Evolutionary conservation across 1,140 invertebrate species (phyloP), one percentile per base, ranked within the genome.

Genomic region (Brachionus asplanchnoidis): DNA sequence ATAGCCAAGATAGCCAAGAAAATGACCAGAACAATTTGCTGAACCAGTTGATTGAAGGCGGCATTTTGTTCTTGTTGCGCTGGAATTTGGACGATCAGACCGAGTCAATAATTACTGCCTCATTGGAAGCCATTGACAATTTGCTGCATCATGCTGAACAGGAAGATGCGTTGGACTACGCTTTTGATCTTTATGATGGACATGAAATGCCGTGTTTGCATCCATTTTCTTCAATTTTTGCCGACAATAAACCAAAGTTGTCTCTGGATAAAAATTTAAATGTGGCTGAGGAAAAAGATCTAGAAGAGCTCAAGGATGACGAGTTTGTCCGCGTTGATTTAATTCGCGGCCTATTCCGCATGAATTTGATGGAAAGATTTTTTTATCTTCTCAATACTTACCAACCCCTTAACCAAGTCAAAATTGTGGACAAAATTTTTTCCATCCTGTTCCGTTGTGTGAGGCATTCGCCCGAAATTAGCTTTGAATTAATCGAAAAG

Each of bases 41-140:
- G n/a, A 88, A 89, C 8, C 88, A 90, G 3, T 86, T 93, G 0
- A 88, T 91, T 40, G 89, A 93, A 85, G 91, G 90, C 65, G 92
- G 92, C 60, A 90, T 96, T 73, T 92, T 95, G 85, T 92, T 96
- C 87, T 88, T 96, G 0, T 86, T 97, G 56, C 91, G 95, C 86
- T 95, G 94, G 90, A 93, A 94, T 8, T 88, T 96, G 28, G 95
- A 97, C 90, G 94, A 96, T 86, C 93, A 92, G 86, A 92, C 93
- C n/a, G 88, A 92, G 0, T 91, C 92, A 12, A 91, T 94, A 32
- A 88, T 96, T 9, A 93, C 93, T 85, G 92, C 94, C 12, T 91
- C 94, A 9, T 89, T 95, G 9, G 92, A 92, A 89, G 93, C 93
- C 6, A 88, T 96, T 46, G 91, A 93, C 87, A 92, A 93, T 87